phyloP scores from a whole-genome alignment of 2,113 vertebrate genomes.

The Nothoprocta pentlandii region DNA sequence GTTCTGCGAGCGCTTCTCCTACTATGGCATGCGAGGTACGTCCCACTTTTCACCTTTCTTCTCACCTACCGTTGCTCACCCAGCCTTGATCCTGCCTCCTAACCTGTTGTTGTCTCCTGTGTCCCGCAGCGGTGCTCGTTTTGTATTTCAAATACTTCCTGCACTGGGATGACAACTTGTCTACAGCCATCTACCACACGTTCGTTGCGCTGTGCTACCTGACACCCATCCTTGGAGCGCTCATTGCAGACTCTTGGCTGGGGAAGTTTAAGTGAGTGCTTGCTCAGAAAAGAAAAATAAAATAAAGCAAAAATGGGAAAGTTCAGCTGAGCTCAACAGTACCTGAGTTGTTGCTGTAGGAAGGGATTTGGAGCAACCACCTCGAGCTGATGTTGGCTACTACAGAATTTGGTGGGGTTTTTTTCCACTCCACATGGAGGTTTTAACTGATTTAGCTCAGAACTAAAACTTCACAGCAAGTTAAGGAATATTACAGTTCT shows the following conservation, averaged over 20 bases:
- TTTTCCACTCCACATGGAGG: not conserved
- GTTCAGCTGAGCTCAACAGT: not conserved
- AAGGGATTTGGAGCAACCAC: not conserved
- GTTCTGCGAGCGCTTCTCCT: slow-evolving; percentile 98
- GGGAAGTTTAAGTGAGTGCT: slow-evolving; percentile 94
- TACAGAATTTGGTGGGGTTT: not conserved
- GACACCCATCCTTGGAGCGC: slow-evolving; percentile 91
- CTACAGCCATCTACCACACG: slow-evolving; percentile 92
- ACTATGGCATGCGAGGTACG: slow-evolving; percentile 97
- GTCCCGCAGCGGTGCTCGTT: slow-evolving; percentile 87
- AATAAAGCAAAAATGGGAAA: not conserved
- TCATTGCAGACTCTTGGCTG: slow-evolving; percentile 95
- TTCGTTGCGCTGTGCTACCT: slow-evolving; percentile 96
- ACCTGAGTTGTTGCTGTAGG: not conserved
- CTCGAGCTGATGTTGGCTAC: not conserved
- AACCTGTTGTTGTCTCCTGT: not conserved
- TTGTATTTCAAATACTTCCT: slow-evolving; percentile 93
- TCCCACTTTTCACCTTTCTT: accelerated
- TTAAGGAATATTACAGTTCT: not conserved
- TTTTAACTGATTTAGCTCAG: not conserved
- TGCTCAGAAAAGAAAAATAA: not conserved
- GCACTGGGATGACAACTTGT: slow-evolving; percentile 84
- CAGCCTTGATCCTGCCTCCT: not conserved
- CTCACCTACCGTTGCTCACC: not conserved
- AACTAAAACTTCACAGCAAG: not conserved